Base-by-base conservation (phyloP, 2,888 invertebrate genomes). In the Pasiphila rectangulata region DNA sequence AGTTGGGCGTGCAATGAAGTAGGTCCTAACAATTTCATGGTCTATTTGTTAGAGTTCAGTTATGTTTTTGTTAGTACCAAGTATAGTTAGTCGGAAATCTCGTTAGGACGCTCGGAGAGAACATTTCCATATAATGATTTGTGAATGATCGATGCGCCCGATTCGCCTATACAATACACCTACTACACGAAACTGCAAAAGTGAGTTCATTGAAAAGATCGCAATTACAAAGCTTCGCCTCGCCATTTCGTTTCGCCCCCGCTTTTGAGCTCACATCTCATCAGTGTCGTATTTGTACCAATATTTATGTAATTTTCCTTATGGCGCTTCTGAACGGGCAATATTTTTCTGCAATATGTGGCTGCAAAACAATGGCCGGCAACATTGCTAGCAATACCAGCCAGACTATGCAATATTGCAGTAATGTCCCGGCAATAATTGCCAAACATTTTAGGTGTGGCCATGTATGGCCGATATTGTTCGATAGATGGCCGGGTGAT, bases 241-340 rank as follows among this genome's bases (percentile, higher is more conserved):
- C n/a, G 69, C 72, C 74, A 79, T 81, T 83, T 82, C 77, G 70
- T 79, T 72, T 73, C 79, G 80, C 83, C 83, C 78, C 82, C 83
- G 74, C 82, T 58, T 54, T 51, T 39, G 45, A 56, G 67, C 72
- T 74, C 75, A 71, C 77, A 76, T 80, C 80, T 82, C 67, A 34
- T 49, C 36, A 46, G 37, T 39, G 19, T 44, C 37, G 12, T 25
- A 10, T 51, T 38, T n/a, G 30, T 37, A 48, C 30, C 16, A 16
- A 30, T n/a, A n/a, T n/a, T n/a, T n/a, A n/a, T n/a, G n/a, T n/a
- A n/a, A n/a, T n/a, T n/a, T n/a, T n/a, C n/a, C n/a, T n/a, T n/a
- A n/a, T n/a, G n/a, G n/a, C n/a, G n/a, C n/a, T n/a, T n/a, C n/a
- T n/a, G n/a, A n/a, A n/a, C n/a, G n/a, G n/a, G n/a, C n/a, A n/a